Conservation (phyloP, 2,797 vertebrate genomes). For the Syndactyla subalaris region DNA sequence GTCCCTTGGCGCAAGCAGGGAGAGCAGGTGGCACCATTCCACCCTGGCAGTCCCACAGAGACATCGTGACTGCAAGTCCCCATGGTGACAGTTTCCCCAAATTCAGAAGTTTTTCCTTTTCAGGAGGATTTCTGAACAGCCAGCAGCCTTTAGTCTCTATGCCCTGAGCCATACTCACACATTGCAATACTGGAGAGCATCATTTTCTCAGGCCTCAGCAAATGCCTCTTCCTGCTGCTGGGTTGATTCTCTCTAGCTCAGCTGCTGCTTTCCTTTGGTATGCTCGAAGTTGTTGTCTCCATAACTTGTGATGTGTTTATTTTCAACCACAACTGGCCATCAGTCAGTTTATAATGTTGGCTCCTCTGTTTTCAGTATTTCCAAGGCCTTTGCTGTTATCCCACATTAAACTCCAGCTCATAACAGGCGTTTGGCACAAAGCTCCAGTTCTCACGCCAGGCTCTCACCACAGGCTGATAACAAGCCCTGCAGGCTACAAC, state of each 20-base stretch:
- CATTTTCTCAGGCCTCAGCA: not conserved
- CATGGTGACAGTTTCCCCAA: not conserved
- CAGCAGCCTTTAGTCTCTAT: not conserved
- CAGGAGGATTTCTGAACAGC: not conserved
- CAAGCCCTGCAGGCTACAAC: not conserved
- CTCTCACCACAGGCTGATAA: not conserved
- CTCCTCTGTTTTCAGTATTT: not conserved
- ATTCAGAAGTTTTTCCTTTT: not conserved
- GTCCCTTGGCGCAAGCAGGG: not conserved
- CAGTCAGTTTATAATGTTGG: not conserved
- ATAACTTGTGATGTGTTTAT: not conserved
- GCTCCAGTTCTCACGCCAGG: not conserved
- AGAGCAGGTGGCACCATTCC: not conserved
- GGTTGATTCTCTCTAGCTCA: not conserved
- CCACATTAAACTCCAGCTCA: not conserved
- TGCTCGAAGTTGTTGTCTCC: not conserved
- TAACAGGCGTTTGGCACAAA: not conserved
- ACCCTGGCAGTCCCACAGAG: not conserved
- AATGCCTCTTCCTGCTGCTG: not conserved
- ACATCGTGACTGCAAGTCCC: fast-evolving
- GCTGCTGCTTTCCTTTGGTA: not conserved
- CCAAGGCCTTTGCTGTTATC: not conserved
- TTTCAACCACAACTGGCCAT: not conserved
- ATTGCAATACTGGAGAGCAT: fast-evolving
- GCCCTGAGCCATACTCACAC: not conserved